These are phyloP conservation scores for Pampusana beccarii DNA, from an alignment of 2,113 vertebrate species.

Conservation along the genomic window DNA sequence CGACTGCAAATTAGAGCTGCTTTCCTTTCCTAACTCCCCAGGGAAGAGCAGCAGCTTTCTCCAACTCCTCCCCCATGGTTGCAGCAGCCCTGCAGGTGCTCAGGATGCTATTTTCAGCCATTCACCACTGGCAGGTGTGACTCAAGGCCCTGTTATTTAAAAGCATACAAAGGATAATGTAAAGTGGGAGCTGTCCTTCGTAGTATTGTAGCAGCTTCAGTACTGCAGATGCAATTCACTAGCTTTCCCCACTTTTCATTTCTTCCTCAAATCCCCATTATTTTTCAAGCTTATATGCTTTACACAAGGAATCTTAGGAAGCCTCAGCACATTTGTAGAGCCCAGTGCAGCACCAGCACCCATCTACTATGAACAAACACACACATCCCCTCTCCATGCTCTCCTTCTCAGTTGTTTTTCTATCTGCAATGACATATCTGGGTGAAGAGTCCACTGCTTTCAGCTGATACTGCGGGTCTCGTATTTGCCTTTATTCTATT, in stretches of 20 bases:
- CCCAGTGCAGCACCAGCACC: not conserved
- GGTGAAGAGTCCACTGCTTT: not conserved
- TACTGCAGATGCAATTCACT: not conserved
- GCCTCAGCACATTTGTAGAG: not conserved
- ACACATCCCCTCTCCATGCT: not conserved
- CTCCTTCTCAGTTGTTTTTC: not conserved
- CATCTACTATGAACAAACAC: not conserved
- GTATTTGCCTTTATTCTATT: not conserved
- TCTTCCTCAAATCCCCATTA: not conserved
- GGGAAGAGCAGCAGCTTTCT: conserved; percentile 13
- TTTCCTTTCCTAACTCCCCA: not conserved
- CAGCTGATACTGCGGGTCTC: not conserved
- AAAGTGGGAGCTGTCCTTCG: not conserved
- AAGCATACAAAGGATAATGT: not conserved
- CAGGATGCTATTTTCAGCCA: not conserved
- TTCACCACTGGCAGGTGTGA: conserved; percentile 13
- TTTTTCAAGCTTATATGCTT: not conserved
- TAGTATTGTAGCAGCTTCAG: not conserved
- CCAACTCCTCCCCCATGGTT: not conserved
- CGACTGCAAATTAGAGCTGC: not conserved
- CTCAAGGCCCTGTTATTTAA: conserved; percentile 9
- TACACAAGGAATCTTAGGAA: not conserved
- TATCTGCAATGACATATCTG: not conserved
- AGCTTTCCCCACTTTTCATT: not conserved
- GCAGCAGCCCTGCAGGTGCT: conserved; percentile 26